Percentiles rank a stretch among this genome's conserved stretches.
phyloP scores from a whole-genome alignment of 2,888 invertebrate species.

The Tholera decimalis region DNA sequence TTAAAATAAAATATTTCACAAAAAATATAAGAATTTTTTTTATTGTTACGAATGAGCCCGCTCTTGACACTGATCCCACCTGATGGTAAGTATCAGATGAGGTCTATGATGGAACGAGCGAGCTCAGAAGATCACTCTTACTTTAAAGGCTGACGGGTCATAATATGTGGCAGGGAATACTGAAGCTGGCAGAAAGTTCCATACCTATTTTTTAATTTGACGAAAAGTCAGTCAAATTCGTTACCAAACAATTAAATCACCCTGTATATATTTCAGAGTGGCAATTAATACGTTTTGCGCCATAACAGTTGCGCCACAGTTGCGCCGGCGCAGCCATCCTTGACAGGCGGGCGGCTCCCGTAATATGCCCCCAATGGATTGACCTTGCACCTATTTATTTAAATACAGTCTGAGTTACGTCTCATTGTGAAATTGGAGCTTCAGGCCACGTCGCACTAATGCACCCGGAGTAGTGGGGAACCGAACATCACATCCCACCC shows the following conservation, averaged over 20 bases:
- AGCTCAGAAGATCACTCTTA: no score
- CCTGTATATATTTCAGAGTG: conserved; percentile 71
- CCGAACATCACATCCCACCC: no score
- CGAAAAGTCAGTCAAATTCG: neutral
- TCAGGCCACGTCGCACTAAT: no score
- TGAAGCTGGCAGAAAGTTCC: no score
- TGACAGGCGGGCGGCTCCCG: conserved; percentile 68
- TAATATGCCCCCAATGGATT: conserved; percentile 60
- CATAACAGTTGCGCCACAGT: conserved; percentile 70
- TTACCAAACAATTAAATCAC: conserved; percentile 46
- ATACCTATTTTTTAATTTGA: neutral
- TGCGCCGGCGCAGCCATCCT: conserved; percentile 73
- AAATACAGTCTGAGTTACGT: neutral
- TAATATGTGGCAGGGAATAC: no score
- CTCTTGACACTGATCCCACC: no score
- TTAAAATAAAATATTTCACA: neutral
- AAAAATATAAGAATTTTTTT: neutral
- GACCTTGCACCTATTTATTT: conserved; percentile 60
- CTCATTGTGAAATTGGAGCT: conserved; percentile 30
- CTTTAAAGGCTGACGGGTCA: no score
- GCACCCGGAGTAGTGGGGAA: no score
- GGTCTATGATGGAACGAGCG: no score
- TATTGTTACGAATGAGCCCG: no score
- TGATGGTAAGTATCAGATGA: no score
- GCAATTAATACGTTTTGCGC: conserved; percentile 80